A percentile compares a stretch with the other conserved stretches of the same genome.
phyloP scores from a whole-genome alignment of 1,140 invertebrate genomes.

The Caenorhabditis remanei region DNA sequence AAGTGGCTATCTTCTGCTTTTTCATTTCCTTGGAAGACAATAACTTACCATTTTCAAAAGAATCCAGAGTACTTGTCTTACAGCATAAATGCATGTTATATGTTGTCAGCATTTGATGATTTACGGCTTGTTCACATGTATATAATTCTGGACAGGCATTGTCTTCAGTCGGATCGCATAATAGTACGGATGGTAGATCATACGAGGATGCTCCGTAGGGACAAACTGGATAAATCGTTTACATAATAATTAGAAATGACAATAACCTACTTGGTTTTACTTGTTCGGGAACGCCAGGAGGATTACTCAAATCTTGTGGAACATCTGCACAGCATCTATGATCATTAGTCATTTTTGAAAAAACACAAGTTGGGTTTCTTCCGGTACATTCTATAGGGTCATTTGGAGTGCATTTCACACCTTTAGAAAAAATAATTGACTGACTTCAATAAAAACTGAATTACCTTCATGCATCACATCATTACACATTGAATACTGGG shows the following conservation, averaged over 20 bases:
- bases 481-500: slow-evolving; percentile 65
- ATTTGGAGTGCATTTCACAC: slow-evolving; percentile 64
- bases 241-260: neutral
- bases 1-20: neutral
- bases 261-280: slow-evolving; percentile 67
- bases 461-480: slow-evolving; percentile 65
- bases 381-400: slow-evolving; percentile 69
- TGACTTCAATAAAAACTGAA: neutral
- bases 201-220: slow-evolving; percentile 68
- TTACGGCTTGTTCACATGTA: slow-evolving; percentile 66
- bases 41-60: slow-evolving; percentile 66
- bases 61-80: slow-evolving; percentile 66
- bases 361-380: slow-evolving; percentile 65
- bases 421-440: neutral
- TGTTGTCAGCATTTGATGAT: slow-evolving; percentile 67
- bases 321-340: slow-evolving; percentile 67
- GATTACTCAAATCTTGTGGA: slow-evolving; percentile 67
- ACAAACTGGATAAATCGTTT: slow-evolving; percentile 56
- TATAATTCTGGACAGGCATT: slow-evolving; percentile 64
- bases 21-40: too few relatives aligned
- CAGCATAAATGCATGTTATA: slow-evolving; percentile 69
- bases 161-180: slow-evolving; percentile 67
- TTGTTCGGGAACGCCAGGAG: slow-evolving; percentile 68
- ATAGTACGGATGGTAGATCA: slow-evolving; percentile 66
- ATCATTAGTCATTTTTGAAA: slow-evolving; percentile 64